Base-by-base conservation (phyloP, 2,888 invertebrate genomes). In the Helicoverpa assulta region DNA sequence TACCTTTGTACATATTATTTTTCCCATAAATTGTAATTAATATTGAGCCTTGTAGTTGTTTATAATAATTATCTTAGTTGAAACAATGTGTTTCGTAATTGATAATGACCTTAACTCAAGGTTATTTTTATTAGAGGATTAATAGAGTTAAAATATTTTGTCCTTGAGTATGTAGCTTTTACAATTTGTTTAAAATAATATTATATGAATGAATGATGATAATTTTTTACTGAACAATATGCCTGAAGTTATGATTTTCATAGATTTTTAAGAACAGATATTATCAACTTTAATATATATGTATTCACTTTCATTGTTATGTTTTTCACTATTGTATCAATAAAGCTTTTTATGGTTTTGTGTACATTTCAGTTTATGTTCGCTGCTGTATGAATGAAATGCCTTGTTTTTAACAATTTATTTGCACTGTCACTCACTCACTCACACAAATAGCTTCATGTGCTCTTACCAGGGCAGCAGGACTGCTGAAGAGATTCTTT, bases 321-420 rank as follows among this genome's bases (percentile, higher is more conserved):
- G 50, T 59, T 60, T 26, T 40, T 19, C 47, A 26, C 26, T 2
- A 54, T 7, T 59, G 33, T 10, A 26, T 14, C 29, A 58, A 56
- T 47, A 53, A 73, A 51, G 66, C 78, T 82, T 84, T 83, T 82
- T 81, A 80, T 73, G 82, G 70, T 85, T 86, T 62, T 83, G 54
- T 81, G 67, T 80, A 73, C 67, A 80, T 82, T 88, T 82, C 84
- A 86, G 86, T 86, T 83, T 83, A 52, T 63, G 75, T 81, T 81
- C 76, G 83, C 74, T 0, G 77, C 70, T 72, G 63, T 80, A 69
- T 53, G 60, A 72, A 64, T 72, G 60, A 61, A 67, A 78, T 76
- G 80, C 73, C 80, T 81, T 73, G 66, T 76, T 73, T 70, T 83
- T 85, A 85, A 85, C 82, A 74, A 80, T 84, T 33, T 83, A 73